Evolutionary conservation across 2,888 invertebrate genomes (phyloP).

Genomic region (Drosophila prolongata): DNA sequence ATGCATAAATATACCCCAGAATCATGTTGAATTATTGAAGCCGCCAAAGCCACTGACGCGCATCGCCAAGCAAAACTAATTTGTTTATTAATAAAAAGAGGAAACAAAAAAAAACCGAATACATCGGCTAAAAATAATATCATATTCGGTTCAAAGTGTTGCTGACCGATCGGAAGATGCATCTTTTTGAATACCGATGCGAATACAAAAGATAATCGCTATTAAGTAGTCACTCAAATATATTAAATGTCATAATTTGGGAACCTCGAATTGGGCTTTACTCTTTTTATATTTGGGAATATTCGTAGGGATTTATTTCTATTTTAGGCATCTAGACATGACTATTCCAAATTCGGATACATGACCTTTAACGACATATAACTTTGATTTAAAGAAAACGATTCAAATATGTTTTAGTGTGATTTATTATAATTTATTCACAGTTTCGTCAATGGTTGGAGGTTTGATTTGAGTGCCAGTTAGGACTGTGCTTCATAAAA

Average conservation of each 20-base stretch:
- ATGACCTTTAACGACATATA: neutral
- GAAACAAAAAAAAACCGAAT: slow-evolving; percentile 18
- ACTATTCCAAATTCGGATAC: neutral
- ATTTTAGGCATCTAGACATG: neutral
- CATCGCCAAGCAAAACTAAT: slow-evolving; percentile 20
- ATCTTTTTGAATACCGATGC: slow-evolving; percentile 15
- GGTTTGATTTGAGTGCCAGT: slow-evolving; percentile 20
- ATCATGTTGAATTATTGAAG: slow-evolving; percentile 41
- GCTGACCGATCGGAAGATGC: slow-evolving; percentile 23
- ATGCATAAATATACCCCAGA: slow-evolving; percentile 23
- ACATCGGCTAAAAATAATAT: slow-evolving; percentile 12
- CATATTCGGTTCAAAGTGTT: slow-evolving; percentile 7
- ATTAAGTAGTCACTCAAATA: slow-evolving; percentile 26
- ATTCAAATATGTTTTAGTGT: neutral
- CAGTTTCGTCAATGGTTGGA: slow-evolving; percentile 4
- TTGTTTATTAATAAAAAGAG: slow-evolving; percentile 13
- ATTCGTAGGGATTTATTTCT: neutral
- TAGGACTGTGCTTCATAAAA: neutral
- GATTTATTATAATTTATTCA: slow-evolving; percentile 21
- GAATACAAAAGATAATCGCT: slow-evolving; percentile 29
- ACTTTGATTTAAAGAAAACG: neutral
- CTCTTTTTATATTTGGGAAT: neutral
- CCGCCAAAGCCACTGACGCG: slow-evolving; percentile 22
- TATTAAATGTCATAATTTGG: slow-evolving; percentile 20
- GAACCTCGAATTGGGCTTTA: slow-evolving; percentile 8